Base-by-base conservation (phyloP, 2,797 vertebrate genomes). In the Ara ararauna region DNA sequence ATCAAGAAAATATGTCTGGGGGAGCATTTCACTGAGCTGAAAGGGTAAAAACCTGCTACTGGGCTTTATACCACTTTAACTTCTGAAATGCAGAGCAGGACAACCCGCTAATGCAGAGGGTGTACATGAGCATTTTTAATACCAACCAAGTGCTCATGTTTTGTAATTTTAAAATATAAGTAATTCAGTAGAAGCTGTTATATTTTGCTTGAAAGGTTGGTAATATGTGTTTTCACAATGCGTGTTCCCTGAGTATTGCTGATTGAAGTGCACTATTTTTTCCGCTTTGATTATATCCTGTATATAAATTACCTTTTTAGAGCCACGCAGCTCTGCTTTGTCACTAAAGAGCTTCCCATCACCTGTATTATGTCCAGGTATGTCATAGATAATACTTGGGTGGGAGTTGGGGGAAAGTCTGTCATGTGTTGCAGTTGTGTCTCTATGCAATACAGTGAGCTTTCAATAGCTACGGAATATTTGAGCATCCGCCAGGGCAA, bases 401-500 rank as follows among this genome's bases (percentile, higher is more conserved):
- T 3, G 14, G 5, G 44, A 44, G 44, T 10, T 44, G 30, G 4
- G 14, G 7, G 7, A 4, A 20, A 23, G 11, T 40, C 21, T 71
- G 2, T 29, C 1, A 13, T 32, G 26, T 32, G 4, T 26, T 65
- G 30, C 23, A 73, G 19, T 40, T 7, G 1, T 50, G 26, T 23
- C 1, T 62, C 6, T 47, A 13, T 20, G 45, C 60, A 45, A 38
- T 13, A n/a, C 0, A 36, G 36, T 5, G 61, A 80, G 9, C 22
- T 20, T 77, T 76, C 30, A 64, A 32, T 10, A 65, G 9, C 5
- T 79, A 20, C 17, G 22, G n/a, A 40, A 24, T 4, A 4, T 13
- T 12, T 13, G 13, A 38, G 32, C 18, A 60, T 27, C 22, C 47
- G 36, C 4, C n/a, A 12, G 0, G 2, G 10, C 16, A 32, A 23